Percentiles rank a stretch among this genome's conserved stretches.
These are phyloP conservation scores for Dilophus febrilis DNA, from an alignment of 2,888 invertebrate genomes.

Conservation along the genomic window DNA sequence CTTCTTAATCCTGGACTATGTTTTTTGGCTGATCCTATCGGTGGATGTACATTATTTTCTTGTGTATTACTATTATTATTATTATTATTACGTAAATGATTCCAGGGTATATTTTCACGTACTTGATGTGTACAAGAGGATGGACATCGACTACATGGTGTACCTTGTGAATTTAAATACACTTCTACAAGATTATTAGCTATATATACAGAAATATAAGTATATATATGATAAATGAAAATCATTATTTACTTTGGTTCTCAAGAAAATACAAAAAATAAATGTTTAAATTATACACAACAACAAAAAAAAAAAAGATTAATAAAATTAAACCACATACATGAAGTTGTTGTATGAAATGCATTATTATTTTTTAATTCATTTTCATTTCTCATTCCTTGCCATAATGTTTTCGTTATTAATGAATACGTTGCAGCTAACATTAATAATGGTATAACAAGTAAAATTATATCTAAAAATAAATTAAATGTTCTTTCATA, in stretches of 20 bases:
- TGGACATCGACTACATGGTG: constrained; percentile 25
- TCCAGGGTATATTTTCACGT: constrained; percentile 20
- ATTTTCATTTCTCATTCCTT: constrained; percentile 25
- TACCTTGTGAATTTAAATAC: constrained; percentile 30
- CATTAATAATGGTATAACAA: constrained; percentile 46
- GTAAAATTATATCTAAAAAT: constrained; percentile 41
- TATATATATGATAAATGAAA: constrained; percentile 5
- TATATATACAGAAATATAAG: too few relatives aligned
- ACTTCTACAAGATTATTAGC: constrained; percentile 30
- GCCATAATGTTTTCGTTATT: constrained; percentile 29
- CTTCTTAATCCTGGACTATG: constrained; percentile 4
- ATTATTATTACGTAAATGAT: constrained; percentile 21
- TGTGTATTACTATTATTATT: constrained; percentile 17
- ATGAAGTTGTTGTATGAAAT: not conserved
- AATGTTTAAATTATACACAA: not conserved
- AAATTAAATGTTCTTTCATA: constrained; percentile 45
- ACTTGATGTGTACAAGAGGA: constrained; percentile 17
- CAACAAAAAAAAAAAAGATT: too few relatives aligned
- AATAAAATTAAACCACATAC: too few relatives aligned
- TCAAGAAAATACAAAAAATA: constrained; percentile 2
- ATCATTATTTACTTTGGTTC: too few relatives aligned
- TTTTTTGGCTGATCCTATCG: constrained; percentile 2
- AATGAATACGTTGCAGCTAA: constrained; percentile 46
- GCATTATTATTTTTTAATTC: constrained; percentile 1
- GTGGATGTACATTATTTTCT: constrained; percentile 16